phyloP scores from a whole-genome alignment of 2,888 invertebrate genomes.

The Electrophaes corylata region DNA sequence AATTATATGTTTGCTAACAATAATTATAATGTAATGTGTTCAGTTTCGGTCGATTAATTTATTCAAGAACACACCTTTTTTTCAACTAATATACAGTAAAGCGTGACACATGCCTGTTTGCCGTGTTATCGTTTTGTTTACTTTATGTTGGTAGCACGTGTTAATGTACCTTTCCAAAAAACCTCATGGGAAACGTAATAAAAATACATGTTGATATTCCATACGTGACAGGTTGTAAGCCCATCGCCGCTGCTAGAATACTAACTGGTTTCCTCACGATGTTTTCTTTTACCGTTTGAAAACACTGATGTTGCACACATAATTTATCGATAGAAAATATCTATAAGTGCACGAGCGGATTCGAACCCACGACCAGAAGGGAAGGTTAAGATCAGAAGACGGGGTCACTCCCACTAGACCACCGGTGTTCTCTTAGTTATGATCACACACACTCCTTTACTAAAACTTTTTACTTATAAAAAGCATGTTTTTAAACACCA shows the following conservation, averaged over 20 bases:
- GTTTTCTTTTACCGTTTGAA: too few relatives aligned
- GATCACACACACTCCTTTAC: constrained; percentile 46
- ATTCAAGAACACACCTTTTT: constrained; percentile 47
- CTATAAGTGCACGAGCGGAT: too few relatives aligned
- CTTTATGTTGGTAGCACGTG: constrained; percentile 65
- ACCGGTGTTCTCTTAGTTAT: too few relatives aligned
- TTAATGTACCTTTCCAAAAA: constrained; percentile 58
- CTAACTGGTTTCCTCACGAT: too few relatives aligned
- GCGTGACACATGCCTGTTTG: constrained; percentile 55
- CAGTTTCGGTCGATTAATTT: constrained; percentile 71
- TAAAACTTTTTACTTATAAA: constrained; percentile 33
- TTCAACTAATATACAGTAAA: constrained; percentile 50
- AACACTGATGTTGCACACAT: too few relatives aligned
- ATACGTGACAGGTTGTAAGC: too few relatives aligned
- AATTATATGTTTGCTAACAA: constrained; percentile 58
- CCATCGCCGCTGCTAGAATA: too few relatives aligned
- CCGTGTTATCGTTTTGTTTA: constrained; percentile 53
- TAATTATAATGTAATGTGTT: constrained; percentile 58
- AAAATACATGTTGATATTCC: too few relatives aligned
- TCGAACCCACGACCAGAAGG: too few relatives aligned
- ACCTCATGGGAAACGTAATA: constrained; percentile 39
- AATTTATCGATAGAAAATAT: too few relatives aligned
- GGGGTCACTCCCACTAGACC: too few relatives aligned
- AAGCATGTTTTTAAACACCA: constrained; percentile 48
- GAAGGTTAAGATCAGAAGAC: too few relatives aligned